A percentile compares a stretch with the other conserved stretches of the same genome.
These are phyloP conservation scores for Empis stercorea DNA, from an alignment of 2,888 invertebrate genomes.

Conservation along the genomic window DNA sequence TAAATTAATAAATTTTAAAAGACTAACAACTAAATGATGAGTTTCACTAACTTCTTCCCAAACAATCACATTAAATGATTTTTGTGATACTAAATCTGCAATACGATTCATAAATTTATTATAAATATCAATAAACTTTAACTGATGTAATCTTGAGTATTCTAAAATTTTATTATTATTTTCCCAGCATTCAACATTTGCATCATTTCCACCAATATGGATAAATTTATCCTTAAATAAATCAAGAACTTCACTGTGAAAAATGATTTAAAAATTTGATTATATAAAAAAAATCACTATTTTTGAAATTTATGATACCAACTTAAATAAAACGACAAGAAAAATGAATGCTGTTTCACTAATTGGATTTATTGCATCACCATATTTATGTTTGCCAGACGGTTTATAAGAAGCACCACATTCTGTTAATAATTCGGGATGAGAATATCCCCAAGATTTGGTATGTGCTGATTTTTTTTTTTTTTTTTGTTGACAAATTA, in stretches of 20 bases:
- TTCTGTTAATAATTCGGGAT: slow-evolving; percentile 57
- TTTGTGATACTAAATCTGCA: slow-evolving; percentile 38
- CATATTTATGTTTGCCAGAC: too few relatives aligned
- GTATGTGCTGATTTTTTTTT: slow-evolving; percentile 81
- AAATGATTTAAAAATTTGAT: too few relatives aligned
- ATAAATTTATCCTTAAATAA: slow-evolving; percentile 69
- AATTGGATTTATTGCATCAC: slow-evolving; percentile 73
- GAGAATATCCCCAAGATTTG: slow-evolving; percentile 70
- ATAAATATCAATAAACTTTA: slow-evolving; percentile 49
- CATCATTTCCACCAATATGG: slow-evolving; percentile 93
- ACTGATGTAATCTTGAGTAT: slow-evolving; percentile 44
- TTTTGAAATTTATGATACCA: slow-evolving; percentile 18
- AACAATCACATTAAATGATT: slow-evolving; percentile 46
- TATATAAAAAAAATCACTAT: not conserved
- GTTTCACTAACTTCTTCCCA: slow-evolving; percentile 66
- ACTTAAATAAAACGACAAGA: slow-evolving; percentile 50
- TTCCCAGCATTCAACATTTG: slow-evolving; percentile 66
- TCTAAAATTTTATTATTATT: slow-evolving; percentile 49
- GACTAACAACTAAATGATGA: too few relatives aligned
- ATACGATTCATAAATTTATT: slow-evolving; percentile 52
- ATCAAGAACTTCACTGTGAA: slow-evolving; percentile 36
- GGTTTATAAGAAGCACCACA: slow-evolving; percentile 45
- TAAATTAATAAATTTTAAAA: not conserved
- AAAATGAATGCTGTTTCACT: slow-evolving; percentile 51
- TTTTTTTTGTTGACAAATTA: too few relatives aligned